Conservation (phyloP, 2,888 invertebrate genomes). For the Cybosia mesomella region DNA sequence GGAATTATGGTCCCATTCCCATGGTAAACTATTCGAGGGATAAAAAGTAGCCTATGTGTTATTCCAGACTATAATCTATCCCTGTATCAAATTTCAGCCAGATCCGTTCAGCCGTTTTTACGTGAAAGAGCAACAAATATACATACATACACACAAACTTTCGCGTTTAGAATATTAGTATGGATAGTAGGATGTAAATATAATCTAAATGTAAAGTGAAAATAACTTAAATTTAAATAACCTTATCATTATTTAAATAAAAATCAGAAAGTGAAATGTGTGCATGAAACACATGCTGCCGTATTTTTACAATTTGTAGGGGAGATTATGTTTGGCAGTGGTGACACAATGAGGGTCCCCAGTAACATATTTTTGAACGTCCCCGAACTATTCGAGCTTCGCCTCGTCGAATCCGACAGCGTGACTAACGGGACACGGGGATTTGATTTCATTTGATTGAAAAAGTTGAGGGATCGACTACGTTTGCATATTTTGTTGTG, state of each 20-base stretch:
- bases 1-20: no score
- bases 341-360: conserved; percentile 55
- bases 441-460: conserved; percentile 38
- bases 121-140: no score
- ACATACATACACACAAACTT: no score
- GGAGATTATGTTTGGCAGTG: conserved; percentile 46
- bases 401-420: conserved; percentile 47
- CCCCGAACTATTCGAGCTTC: conserved; percentile 61
- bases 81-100: no score
- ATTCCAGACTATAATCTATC: no score
- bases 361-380: conserved; percentile 74
- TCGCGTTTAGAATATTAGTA: no score
- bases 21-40: no score
- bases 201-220: background rate
- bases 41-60: no score
- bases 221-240: conserved; percentile 7
- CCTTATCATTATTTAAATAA: conserved; percentile 40
- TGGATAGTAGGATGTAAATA: no score
- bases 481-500: conserved; percentile 2
- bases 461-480: conserved; percentile 31
- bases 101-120: no score
- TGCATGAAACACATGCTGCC: conserved; percentile 41
- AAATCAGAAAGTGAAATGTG: conserved; percentile 36
- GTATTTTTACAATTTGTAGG: conserved; percentile 45
- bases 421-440: conserved; percentile 47